Evolutionary conservation across 1,140 invertebrate genomes (phyloP), one percentile per base, ranked within the genome.

Genomic region (Euwallacea similis): DNA sequence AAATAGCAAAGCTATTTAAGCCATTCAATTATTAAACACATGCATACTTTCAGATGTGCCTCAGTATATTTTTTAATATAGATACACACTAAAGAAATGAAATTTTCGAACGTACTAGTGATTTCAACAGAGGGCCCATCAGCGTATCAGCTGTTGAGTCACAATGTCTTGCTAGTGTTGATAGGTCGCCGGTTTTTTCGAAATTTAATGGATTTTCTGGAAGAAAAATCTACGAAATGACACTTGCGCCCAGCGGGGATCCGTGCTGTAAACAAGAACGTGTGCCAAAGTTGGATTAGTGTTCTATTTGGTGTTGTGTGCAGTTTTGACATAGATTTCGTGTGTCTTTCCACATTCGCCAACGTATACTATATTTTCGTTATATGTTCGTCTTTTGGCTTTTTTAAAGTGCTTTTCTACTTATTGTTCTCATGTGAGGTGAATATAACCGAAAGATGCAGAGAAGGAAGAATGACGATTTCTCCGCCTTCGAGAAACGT

Each of bases 401-500:
- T 33, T 33, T 33, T 33, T 33, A 1, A 33, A 33, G 21, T 33
- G 21, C 21, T 33, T 33, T 33, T 33, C 21, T 33, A 1, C 21
- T 33, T 33, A 33, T 33, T 33, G 21, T 33, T 33, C 21, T 33
- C 21, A 33, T 10, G 13, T 50, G 46, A 11, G 46, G 13, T 4
- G 46, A 50, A 11, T 50, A 11, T 50, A 50, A 10, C 2, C 2
- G 13, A 7, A 50, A 50, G 54, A 71, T 72, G 59, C 75, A 74
- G 50, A 74, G 80, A 44, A 79, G 76, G 55, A 79, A 77, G 41
- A 74, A 75, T 78, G 84, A 86, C 68, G 82, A 81, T 58, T 73
- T 83, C 7, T 82, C 79, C 66, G 77, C 82, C 4, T 82, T 83
- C 47, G 84, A 86, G 65, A 76, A 76, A 73, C 83, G 86, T 70